Percentiles rank a stretch among this genome's conserved stretches.
Evolutionary conservation across 1,140 invertebrate species (phyloP).

Genomic region (Micrasema longulum): DNA sequence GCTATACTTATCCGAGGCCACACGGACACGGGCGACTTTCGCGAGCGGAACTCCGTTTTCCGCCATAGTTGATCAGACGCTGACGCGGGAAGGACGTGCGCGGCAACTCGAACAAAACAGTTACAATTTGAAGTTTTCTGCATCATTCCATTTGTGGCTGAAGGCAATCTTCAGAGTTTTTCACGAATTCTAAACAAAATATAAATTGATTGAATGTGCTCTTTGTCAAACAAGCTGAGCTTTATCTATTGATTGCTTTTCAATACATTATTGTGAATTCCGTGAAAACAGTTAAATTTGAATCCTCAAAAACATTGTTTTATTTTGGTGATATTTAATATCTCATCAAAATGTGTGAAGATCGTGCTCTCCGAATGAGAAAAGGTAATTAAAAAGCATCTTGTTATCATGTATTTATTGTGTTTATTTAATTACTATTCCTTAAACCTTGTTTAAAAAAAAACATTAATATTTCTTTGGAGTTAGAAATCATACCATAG

Average conservation of each 20-base stretch:
- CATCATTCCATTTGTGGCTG: background rate
- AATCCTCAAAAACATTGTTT: background rate
- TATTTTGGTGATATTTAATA: background rate
- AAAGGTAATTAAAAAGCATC: constrained; percentile 39
- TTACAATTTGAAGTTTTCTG: background rate
- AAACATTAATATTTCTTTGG: too few relatives aligned
- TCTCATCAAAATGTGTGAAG: constrained; percentile 37
- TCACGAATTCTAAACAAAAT: background rate
- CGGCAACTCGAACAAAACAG: background rate
- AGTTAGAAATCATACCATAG: too few relatives aligned
- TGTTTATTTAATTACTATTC: too few relatives aligned
- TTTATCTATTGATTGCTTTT: background rate
- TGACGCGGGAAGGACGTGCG: constrained; percentile 8
- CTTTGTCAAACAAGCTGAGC: background rate
- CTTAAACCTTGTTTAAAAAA: too few relatives aligned
- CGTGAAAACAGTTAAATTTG: background rate
- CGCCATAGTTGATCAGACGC: constrained; percentile 11
- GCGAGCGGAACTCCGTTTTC: constrained; percentile 18
- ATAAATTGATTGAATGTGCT: background rate
- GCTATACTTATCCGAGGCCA: background rate
- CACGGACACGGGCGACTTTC: constrained; percentile 22
- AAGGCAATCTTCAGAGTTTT: background rate
- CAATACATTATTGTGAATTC: background rate
- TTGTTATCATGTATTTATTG: too few relatives aligned
- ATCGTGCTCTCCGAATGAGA: constrained; percentile 37